A percentile compares a stretch with the other conserved stretches of the same genome.
Conservation (phyloP, 2,888 invertebrate genomes). For the Aspidapion aeneum region DNA sequence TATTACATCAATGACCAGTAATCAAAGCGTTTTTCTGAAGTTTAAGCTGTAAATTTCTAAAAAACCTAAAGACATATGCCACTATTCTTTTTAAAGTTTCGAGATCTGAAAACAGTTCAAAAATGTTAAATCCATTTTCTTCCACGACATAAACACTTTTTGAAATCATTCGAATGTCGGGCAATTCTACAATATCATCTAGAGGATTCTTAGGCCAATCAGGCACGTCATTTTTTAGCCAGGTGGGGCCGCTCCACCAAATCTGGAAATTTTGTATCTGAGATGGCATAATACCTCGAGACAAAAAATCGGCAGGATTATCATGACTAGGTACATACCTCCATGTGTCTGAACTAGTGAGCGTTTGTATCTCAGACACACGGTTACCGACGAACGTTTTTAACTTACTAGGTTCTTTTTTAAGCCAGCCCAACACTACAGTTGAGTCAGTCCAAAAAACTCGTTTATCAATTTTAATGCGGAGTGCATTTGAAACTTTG, state of each 20-base stretch:
- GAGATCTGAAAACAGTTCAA: neutral
- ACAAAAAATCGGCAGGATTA: constrained; percentile 26
- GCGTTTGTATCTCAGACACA: constrained; percentile 12
- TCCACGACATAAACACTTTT: too few species aligned
- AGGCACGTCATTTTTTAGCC: neutral
- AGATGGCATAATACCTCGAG: constrained; percentile 4
- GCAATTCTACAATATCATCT: too few species aligned
- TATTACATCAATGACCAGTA: neutral
- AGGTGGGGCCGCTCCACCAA: neutral
- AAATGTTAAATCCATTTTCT: neutral
- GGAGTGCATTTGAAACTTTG: constrained; percentile 10
- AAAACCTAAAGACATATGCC: neutral
- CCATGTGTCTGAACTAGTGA: too few species aligned
- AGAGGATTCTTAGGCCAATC: neutral
- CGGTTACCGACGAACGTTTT: constrained; percentile 16
- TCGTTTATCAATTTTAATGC: constrained; percentile 5
- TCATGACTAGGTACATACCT: too few species aligned
- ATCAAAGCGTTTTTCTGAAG: neutral
- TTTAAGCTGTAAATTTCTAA: too few species aligned
- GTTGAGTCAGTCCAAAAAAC: constrained; percentile 25
- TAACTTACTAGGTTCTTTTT: constrained; percentile 7
- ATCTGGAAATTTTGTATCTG: neutral
- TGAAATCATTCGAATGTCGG: too few species aligned
- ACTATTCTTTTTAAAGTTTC: neutral
- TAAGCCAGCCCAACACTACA: constrained; percentile 16